Evolutionary conservation across 2,797 vertebrate species (phyloP).

Genomic region (Paedocypris micromegethes): DNA sequence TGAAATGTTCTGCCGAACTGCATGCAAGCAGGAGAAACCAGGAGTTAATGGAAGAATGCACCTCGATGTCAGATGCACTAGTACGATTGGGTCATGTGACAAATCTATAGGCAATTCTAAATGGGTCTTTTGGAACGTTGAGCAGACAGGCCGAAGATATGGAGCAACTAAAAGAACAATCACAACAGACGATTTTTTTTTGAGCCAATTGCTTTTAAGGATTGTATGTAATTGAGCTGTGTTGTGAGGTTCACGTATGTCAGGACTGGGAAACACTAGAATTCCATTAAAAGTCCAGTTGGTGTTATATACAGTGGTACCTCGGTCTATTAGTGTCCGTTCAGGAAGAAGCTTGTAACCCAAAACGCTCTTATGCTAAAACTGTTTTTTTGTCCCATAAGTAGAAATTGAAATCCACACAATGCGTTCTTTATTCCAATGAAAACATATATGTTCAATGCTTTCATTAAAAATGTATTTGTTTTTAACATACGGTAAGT

Average conservation of each 20-base stretch:
- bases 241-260: constrained; percentile 48
- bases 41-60: constrained; percentile 81
- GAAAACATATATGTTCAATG: too few relatives aligned
- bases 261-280: constrained; percentile 41
- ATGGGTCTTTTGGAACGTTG: constrained; percentile 72
- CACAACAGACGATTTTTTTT: constrained; percentile 22
- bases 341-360: too few relatives aligned
- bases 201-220: constrained; percentile 48
- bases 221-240: constrained; percentile 65
- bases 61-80: constrained; percentile 60
- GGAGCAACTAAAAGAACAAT: constrained; percentile 77
- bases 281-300: too few relatives aligned
- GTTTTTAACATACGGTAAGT: too few relatives aligned
- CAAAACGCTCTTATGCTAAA: too few relatives aligned
- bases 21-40: constrained; percentile 90
- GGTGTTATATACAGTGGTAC: too few relatives aligned
- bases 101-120: constrained; percentile 73
- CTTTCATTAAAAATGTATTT: too few relatives aligned
- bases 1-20: constrained; percentile 98
- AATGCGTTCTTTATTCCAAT: too few relatives aligned
- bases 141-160: constrained; percentile 72
- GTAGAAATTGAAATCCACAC: too few relatives aligned
- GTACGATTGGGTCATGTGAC: constrained; percentile 69
- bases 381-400: too few relatives aligned
- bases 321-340: too few relatives aligned